phyloP scores from a whole-genome alignment of 2,888 invertebrate genomes.

The Drosophila anomalipes region DNA sequence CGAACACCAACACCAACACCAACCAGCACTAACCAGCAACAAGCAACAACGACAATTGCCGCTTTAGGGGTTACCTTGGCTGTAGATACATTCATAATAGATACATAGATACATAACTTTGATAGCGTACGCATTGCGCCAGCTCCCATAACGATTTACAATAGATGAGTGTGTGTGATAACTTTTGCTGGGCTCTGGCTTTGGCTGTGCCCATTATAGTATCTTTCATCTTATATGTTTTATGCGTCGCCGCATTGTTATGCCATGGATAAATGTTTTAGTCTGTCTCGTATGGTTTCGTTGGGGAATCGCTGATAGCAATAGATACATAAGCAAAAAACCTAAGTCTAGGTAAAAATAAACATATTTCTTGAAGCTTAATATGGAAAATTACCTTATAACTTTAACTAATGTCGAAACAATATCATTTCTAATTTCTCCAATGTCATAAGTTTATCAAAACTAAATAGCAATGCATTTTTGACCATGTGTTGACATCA shows the following conservation, averaged over 20 bases:
- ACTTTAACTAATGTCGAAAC: background rate
- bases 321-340: background rate
- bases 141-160: slow-evolving; percentile 56
- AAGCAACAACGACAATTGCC: slow-evolving; percentile 4
- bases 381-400: background rate
- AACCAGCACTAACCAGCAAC: slow-evolving; percentile 13
- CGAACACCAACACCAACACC: slow-evolving; percentile 24
- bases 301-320: background rate
- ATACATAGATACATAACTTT: slow-evolving; percentile 27
- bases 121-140: slow-evolving; percentile 73
- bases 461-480: background rate
- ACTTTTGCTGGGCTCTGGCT: slow-evolving; percentile 16
- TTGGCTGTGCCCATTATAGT: slow-evolving; percentile 59
- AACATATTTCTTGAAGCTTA: background rate
- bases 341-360: background rate
- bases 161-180: slow-evolving; percentile 12
- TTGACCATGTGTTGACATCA: background rate
- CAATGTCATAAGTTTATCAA: background rate
- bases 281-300: background rate
- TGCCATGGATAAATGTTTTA: slow-evolving; percentile 31
- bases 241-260: slow-evolving; percentile 45
- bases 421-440: background rate
- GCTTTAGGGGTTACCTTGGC: slow-evolving; percentile 10
- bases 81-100: slow-evolving; percentile 44
- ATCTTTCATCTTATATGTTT: slow-evolving; percentile 55